Evolutionary conservation across 2,888 invertebrate species (phyloP), one percentile per base, ranked within the genome.

Genomic region (Muschampia plurimacula): DNA sequence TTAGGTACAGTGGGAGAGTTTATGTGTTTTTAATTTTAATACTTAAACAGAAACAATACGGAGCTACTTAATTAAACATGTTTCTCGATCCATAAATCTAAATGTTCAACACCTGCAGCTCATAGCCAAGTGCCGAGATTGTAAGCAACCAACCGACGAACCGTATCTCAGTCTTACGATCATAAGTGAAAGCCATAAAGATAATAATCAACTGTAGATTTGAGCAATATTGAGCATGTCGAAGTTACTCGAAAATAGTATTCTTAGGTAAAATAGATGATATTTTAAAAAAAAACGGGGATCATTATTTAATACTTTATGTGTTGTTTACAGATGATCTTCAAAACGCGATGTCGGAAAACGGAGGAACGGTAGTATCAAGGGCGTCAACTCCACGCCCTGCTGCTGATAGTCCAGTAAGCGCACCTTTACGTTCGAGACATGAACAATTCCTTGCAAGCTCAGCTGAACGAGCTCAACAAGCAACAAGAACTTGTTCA

Each of bases 361-460:
- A 92, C 87, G 86, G 87, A 74, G 92, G 91, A 81, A 82, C 92
- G 76, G 89, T 88, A 68, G 89, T 89, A 89, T 93, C 88, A 80
- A 92, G 85, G 92, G 95, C 87, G 80, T 95, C 89, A 77, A 95
- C 87, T 85, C 95, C 89, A 86, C 95, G 86, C 88, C 95, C 89
- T 66, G 87, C 86, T 75, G 86, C 89, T 80, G 96, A 89, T 83
- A 92, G 88, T 84, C 95, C 88, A 74, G 87, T 88, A 77, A 85
- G 86, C 78, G 82, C 94, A 75, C 86, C 95, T 80, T 76, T 95
- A 79, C 84, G 94, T 81, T 94, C 95, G 75, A 91, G 95, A 89
- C 94, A 95, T 95, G 94, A 96, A 82, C 95, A 95, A 87, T 95
- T 96, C 86, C 90, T 95, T 77, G 95, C 95, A 74, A 95, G 95